A percentile compares a stretch with the other conserved stretches of the same genome.
These are phyloP conservation scores for Mastomys natalensis DNA, from an alignment of 2,113 vertebrate genomes.

Conservation along the genomic window DNA sequence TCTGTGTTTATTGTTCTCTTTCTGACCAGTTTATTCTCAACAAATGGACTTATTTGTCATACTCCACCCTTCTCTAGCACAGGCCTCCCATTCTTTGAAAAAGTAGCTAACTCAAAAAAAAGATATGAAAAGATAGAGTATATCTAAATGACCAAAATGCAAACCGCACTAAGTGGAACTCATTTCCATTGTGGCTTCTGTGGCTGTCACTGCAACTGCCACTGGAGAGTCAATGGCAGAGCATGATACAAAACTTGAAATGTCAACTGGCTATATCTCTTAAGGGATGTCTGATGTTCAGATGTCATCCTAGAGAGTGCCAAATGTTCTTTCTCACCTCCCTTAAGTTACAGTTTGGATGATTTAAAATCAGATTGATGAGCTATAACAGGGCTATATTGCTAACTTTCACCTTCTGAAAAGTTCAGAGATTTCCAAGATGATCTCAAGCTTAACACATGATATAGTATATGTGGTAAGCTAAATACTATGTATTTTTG, in stretches of 20 bases:
- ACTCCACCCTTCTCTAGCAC: conserved; percentile 73
- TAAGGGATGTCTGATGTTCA: conserved; percentile 19
- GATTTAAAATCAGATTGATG: conserved; percentile 21
- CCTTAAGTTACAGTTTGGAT: conserved; percentile 24
- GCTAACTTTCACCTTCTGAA: conserved; percentile 19
- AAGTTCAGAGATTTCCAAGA: conserved; percentile 47
- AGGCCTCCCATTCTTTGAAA: conserved; percentile 78
- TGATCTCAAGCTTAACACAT: background rate
- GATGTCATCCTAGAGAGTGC: background rate
- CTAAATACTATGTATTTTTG: background rate
- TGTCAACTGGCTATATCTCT: conserved; percentile 6
- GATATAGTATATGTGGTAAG: background rate
- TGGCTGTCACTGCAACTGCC: background rate
- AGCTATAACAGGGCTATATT: background rate
- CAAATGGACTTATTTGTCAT: conserved; percentile 71
- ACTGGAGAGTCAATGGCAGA: background rate
- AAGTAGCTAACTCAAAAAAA: conserved; percentile 77
- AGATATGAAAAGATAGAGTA: conserved; percentile 59
- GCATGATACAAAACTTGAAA: background rate
- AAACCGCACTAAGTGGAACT: conserved; percentile 22
- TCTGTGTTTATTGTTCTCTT: conserved; percentile 81
- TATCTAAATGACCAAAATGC: conserved; percentile 56
- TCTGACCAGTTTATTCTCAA: conserved; percentile 78
- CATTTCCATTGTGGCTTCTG: conserved; percentile 43
- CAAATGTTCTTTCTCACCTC: conserved; percentile 60